Percentiles rank a stretch among this genome's conserved stretches.
Conservation (phyloP, 2,888 invertebrate species). For the Stomorhina lunata region DNA sequence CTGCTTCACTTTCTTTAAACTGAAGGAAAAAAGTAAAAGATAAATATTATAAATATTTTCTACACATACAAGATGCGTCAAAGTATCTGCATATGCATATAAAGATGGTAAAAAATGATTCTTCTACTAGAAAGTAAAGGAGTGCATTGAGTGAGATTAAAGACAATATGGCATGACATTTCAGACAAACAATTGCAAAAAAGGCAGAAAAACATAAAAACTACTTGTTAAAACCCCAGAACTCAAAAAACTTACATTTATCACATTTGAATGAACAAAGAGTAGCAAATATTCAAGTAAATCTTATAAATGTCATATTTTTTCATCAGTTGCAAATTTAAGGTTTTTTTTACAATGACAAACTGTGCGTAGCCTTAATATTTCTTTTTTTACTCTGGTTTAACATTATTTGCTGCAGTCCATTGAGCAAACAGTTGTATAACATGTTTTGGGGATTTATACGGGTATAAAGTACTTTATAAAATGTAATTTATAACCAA, state of each 20-base stretch:
- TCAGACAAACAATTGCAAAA: conserved; percentile 16
- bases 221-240: too few species aligned
- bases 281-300: conserved; percentile 32
- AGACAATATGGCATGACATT: conserved; percentile 37
- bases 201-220: neutral
- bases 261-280: neutral
- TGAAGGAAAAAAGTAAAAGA: conserved; percentile 5
- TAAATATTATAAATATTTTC: conserved; percentile 3
- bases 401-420: neutral
- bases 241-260: neutral
- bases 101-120: too few species aligned
- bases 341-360: neutral
- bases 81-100: neutral
- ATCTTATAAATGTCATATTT: conserved; percentile 37
- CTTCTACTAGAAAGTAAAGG: neutral
- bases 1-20: neutral
- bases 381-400: too few species aligned
- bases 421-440: conserved; percentile 39
- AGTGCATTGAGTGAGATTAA: neutral
- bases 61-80: neutral
- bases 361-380: conserved; percentile 1
- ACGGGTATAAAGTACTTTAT: neutral
- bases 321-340: neutral
- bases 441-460: conserved; percentile 29
- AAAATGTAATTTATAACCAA: neutral